Base-by-base conservation (phyloP, 23 tunicate genomes). In the Aplidium turbinatum region DNA sequence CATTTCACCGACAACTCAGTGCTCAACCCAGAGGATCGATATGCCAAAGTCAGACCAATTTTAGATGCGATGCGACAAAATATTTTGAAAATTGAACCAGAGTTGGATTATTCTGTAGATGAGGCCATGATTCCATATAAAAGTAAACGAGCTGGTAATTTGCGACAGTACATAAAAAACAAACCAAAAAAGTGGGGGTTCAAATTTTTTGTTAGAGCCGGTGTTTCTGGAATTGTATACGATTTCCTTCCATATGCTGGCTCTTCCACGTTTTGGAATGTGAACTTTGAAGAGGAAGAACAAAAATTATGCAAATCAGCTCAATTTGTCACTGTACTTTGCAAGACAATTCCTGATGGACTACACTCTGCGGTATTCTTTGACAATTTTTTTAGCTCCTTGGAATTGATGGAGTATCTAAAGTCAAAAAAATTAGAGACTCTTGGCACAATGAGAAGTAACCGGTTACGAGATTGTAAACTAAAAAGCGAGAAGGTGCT, bases 51-150 rank as follows among this genome's bases (percentile, higher is more conserved):
- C 30, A 19, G 57, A 13, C 73, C 57, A 38, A 11, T 67, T 11
- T 25, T 67, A 38, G 57, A 67, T 38, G 30, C 52, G 5, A 23
- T 67, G 22, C 21, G 56, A 13, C 29, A 29, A 28, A 60, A 60
- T 30, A 27, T 60, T 30, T 4, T 60, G 68, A 60, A 60, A 29
- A 67, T 67, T 36, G 56, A 67, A 24, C 57, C 56, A 38, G 57
- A 67, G 57, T 3, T 7, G 53, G 53, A 67, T 20, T 40, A 67
- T 38, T 67, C 73, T 24, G 57, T 67, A 23, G 57, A 67, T 38
- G 73, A 67, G 9, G 53, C 52, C 4, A 67, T 67, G 73, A 67
- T 67, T n/a, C 73, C 73, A 19, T 67, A 38, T 54, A 67, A 67
- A 40, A 54, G 68, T 4, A 13, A 60, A 60, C 6, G 36, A 20